These are phyloP conservation scores for Sebastes itinus DNA, from an alignment of 2,797 vertebrate species.

Conservation along the genomic window DNA sequence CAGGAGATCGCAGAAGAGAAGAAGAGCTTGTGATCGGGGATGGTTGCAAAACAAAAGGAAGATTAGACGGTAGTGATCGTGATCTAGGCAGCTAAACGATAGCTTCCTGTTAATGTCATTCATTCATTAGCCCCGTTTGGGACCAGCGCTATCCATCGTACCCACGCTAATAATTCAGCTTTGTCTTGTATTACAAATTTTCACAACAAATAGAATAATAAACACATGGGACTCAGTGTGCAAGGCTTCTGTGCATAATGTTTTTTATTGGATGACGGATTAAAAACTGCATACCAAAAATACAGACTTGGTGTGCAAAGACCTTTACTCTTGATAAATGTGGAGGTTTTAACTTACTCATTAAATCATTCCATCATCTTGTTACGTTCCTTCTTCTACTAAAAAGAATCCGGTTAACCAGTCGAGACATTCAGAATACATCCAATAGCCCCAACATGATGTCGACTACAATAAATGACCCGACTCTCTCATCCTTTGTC, in stretches of 20 bases:
- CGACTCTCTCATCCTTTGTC: constrained; percentile 1
- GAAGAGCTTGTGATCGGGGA: neutral
- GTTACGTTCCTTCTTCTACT: neutral
- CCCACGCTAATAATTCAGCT: neutral
- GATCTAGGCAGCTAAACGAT: neutral
- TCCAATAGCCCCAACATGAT: constrained; percentile 2
- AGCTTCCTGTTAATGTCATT: neutral
- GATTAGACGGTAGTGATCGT: neutral
- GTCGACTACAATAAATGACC: neutral
- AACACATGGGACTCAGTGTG: neutral
- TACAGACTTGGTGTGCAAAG: neutral
- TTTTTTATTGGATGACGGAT: neutral
- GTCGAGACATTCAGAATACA: neutral
- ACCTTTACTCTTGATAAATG: neutral
- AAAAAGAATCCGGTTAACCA: neutral
- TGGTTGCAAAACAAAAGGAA: neutral
- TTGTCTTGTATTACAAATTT: neutral
- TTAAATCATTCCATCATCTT: neutral
- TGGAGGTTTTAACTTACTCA: neutral
- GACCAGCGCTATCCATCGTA: neutral
- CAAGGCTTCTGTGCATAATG: neutral
- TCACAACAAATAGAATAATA: too few species aligned
- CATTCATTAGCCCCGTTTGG: neutral
- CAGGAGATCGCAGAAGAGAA: neutral
- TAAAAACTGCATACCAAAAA: neutral